Evolutionary conservation across 2,113 vertebrate genomes (phyloP).

Genomic region (Ptychochromis oligacanthus): DNA sequence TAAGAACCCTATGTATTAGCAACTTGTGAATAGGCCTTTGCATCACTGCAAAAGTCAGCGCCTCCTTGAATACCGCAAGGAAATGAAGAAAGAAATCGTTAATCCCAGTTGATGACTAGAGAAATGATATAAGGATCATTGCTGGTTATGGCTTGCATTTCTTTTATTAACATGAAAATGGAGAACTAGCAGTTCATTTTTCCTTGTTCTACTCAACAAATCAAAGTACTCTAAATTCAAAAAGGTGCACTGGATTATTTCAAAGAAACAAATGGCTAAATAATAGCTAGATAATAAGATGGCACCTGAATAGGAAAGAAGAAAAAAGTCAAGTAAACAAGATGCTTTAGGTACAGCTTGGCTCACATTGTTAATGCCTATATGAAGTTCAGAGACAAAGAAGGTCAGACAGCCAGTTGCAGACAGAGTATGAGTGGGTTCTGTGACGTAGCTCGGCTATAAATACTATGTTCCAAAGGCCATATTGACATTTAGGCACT

Average conservation of each 20-base stretch:
- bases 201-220: conserved; percentile 8
- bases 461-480: conserved; percentile 68
- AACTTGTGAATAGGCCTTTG: conserved; percentile 23
- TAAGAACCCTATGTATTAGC: conserved; percentile 36
- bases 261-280: not conserved
- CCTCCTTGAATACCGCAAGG: conserved; percentile 15
- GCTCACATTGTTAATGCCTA: not conserved
- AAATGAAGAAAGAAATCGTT: conserved; percentile 1
- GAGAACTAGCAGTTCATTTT: not conserved
- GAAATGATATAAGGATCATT: conserved; percentile 1
- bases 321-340: not conserved
- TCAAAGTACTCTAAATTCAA: not conserved
- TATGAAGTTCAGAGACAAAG: not conserved
- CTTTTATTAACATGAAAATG: conserved; percentile 12
- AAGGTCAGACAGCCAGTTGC: conserved; percentile 7
- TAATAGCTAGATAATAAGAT: conserved; percentile 5
- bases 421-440: conserved; percentile 34
- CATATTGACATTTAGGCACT: conserved; percentile 71
- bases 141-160: not conserved
- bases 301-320: not conserved
- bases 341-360: not conserved
- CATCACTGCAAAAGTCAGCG: conserved; percentile 43
- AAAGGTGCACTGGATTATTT: not conserved
- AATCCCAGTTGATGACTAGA: conserved; percentile 27
- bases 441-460: conserved; percentile 49